Evolutionary conservation across 2,797 vertebrate genomes (phyloP).

Genomic region (Lophius americanus): DNA sequence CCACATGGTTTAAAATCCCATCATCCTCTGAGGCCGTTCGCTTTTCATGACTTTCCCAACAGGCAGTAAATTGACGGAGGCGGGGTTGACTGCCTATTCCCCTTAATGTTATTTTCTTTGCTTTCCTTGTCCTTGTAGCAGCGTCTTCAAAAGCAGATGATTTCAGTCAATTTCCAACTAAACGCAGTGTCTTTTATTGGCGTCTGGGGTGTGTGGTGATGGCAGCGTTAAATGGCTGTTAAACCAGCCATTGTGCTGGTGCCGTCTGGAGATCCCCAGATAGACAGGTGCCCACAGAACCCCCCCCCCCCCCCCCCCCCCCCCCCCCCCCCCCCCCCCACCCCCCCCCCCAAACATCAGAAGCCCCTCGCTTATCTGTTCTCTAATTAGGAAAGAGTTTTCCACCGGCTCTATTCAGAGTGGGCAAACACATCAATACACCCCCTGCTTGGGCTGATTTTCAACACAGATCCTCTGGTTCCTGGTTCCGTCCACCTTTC

Average conservation of each 20-base stretch:
- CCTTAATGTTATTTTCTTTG: conserved; percentile 48
- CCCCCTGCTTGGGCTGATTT: conserved; percentile 35
- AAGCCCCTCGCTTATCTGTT: conserved; percentile 62
- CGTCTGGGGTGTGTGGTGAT: conserved; percentile 58
- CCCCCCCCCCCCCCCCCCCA: conserved; percentile 3
- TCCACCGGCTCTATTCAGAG: conserved; percentile 32
- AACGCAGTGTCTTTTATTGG: conserved; percentile 65
- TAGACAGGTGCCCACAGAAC: conserved; percentile 67
- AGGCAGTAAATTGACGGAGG: conserved; percentile 39
- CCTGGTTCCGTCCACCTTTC: conserved; percentile 27
- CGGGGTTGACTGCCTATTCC: conserved; percentile 46
- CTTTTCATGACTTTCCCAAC: conserved; percentile 22
- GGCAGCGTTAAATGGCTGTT: conserved; percentile 70
- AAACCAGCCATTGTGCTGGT: conserved; percentile 68
- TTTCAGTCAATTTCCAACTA: conserved; percentile 62
- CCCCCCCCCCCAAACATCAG: conserved; percentile 45
- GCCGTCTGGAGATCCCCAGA: conserved; percentile 70
- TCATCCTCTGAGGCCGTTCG: conserved; percentile 4
- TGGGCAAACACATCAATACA: conserved; percentile 55
- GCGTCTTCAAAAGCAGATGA: conserved; percentile 55
- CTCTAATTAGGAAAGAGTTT: conserved; percentile 72
- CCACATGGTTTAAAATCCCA: conserved; percentile 5
- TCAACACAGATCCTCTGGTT: conserved; percentile 51
- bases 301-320: conserved; percentile 12
- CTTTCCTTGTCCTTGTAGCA: conserved; percentile 24